Evolutionary conservation across 1,140 invertebrate genomes (phyloP).

Genomic region (Harlomillsia oculata): DNA sequence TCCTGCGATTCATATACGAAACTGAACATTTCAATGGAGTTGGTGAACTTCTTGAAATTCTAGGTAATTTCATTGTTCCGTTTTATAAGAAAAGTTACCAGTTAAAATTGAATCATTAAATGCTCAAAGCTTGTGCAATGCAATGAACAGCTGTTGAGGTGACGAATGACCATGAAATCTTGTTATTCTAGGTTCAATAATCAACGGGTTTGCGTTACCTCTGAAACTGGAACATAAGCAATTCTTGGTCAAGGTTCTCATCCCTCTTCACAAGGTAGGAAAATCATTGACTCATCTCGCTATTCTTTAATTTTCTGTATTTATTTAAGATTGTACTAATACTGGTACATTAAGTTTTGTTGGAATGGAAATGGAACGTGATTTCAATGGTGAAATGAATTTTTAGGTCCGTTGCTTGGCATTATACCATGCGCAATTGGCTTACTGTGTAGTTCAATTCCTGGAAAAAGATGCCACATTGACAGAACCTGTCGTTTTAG

Average conservation of each 20-base stretch:
- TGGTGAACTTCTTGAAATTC: conserved; percentile 94
- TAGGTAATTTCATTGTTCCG: conserved; percentile 97
- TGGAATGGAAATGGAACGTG: no score
- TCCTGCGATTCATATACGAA: conserved; percentile 97
- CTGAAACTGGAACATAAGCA: conserved; percentile 95
- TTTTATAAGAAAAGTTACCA: no score
- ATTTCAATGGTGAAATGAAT: not conserved
- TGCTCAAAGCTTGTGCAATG: no score
- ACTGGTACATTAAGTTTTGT: no score
- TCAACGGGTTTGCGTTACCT: conserved; percentile 96
- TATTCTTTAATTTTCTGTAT: no score
- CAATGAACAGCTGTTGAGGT: no score
- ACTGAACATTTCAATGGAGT: conserved; percentile 99
- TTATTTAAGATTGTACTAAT: no score
- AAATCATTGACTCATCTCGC: conserved; percentile 38
- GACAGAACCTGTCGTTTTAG: conserved; percentile 90
- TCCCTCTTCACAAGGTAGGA: conserved; percentile 97
- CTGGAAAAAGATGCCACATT: conserved; percentile 95
- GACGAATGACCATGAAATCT: no score
- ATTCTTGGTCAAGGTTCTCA: conserved; percentile 94
- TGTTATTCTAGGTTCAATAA: conserved; percentile 97
- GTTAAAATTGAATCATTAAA: no score
- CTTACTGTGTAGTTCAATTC: conserved; percentile 99
- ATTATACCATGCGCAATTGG: conserved; percentile 57
- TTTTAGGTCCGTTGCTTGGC: conserved; percentile 42